Evolutionary conservation across 2,797 vertebrate species (phyloP), one percentile per base, ranked within the genome.

Genomic region (Neomorphus geoffroyi): DNA sequence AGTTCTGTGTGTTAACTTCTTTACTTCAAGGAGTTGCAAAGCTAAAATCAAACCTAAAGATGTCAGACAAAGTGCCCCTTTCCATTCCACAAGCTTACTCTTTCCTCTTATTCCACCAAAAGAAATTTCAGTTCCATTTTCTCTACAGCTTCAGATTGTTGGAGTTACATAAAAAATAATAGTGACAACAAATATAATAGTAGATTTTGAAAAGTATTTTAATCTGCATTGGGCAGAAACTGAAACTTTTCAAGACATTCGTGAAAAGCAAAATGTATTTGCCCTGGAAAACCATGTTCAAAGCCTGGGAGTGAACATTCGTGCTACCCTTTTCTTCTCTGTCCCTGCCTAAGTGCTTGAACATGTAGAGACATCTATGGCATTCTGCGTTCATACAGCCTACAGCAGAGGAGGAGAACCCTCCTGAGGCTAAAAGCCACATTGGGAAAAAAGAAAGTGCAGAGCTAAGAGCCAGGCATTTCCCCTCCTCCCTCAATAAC

Each of bases 401-500:
- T n/a, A 10, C 18, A 74, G 57, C 37, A 71, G 39, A 58, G 43
- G 8, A 45, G n/a, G 13, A 12, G 6, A 71, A 9, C 33, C 3
- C 13, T 74, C 13, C 23, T 30, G 19, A 54, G 18, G 24, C 23
- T 66, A 72, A 56, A 62, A 46, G 7, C 13, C 11, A 8, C 6
- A 2, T 4, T 11, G 35, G 16, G 6, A 19, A 24, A 57, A 54
- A 28, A 66, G 13, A 45, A 56, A 72, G 32, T 2, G 16, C 43
- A 64, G 12, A 0, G 0, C 15, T 32, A 9, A 33, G 10, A 65
- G 8, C 6, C 14, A 24, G 58, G 18, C 13, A 23, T 21, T 13
- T 61, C 22, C 18, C 7, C 3, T 43, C 15, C 23, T 48, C 48
- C 24, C 35, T 2, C 37, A 57, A 2, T 11, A 17, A 30, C 22